Percentiles rank a stretch among this genome's conserved stretches.
Evolutionary conservation across 2,888 invertebrate genomes (phyloP).

Genomic region (Ormyrus thymus): DNA sequence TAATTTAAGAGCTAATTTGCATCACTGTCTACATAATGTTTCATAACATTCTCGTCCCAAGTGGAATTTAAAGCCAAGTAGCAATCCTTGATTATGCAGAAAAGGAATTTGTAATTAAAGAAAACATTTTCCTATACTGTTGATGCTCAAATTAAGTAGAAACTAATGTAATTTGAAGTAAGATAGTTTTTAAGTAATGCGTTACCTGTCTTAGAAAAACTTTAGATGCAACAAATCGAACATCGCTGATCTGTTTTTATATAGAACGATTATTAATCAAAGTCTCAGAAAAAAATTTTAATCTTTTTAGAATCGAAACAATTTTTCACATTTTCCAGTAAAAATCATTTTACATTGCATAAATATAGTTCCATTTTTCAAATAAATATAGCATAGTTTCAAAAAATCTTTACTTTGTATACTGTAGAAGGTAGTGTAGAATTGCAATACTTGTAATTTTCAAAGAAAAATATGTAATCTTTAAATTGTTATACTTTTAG

Average conservation of each 20-base stretch:
- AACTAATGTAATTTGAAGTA: slow-evolving; percentile 18
- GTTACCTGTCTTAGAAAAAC: slow-evolving; percentile 29
- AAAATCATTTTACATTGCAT: neutral
- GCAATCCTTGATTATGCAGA: slow-evolving; percentile 8
- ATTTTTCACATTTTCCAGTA: neutral
- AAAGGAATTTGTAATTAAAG: slow-evolving; percentile 26
- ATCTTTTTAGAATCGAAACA: neutral
- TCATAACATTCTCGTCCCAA: slow-evolving; percentile 34
- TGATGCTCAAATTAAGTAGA: slow-evolving; percentile 65
- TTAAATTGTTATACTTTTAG: neutral
- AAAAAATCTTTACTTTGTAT: slow-evolving; percentile 12
- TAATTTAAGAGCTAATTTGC: slow-evolving; percentile 34
- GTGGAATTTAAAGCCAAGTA: neutral
- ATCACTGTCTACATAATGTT: slow-evolving; percentile 22
- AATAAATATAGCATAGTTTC: neutral
- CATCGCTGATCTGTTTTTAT: slow-evolving; percentile 20
- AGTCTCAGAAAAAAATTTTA: neutral
- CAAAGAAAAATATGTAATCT: neutral
- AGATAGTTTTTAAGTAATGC: slow-evolving; percentile 9
- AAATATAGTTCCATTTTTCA: neutral
- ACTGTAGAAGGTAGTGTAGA: slow-evolving; percentile 1
- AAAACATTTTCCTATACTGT: slow-evolving; percentile 60
- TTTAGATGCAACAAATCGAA: slow-evolving; percentile 27
- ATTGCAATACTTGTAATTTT: slow-evolving; percentile 24
- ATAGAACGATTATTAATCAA: neutral